A percentile compares a stretch with the other conserved stretches of the same genome.
These are phyloP conservation scores for Pachycephus smyrnensis DNA, from an alignment of 2,888 invertebrate genomes.

Conservation along the genomic window DNA sequence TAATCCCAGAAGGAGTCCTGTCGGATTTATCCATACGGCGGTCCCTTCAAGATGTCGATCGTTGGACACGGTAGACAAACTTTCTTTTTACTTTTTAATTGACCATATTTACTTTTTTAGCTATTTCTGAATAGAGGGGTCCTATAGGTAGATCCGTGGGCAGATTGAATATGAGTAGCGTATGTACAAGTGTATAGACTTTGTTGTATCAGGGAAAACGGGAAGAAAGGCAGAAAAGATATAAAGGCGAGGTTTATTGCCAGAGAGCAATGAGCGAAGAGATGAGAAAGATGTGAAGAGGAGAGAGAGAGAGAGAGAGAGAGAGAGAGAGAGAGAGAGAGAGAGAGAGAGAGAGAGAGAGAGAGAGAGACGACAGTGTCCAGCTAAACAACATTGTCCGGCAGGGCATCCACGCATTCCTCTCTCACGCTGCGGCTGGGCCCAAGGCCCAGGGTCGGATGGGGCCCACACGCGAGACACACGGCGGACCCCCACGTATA, in stretches of 20 bases:
- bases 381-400: conserved; percentile 46
- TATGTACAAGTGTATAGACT: not conserved
- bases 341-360: not conserved
- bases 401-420: conserved; percentile 63
- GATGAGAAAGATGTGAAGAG: not conserved
- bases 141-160: not conserved
- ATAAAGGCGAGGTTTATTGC: not conserved
- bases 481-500: conserved; percentile 26
- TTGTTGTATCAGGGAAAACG: too few species aligned
- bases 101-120: not conserved
- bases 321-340: not conserved
- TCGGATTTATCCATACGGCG: not conserved
- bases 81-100: not conserved
- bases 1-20: not conserved
- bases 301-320: not conserved
- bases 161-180: not conserved
- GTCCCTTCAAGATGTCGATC: not conserved
- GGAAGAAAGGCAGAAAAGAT: not conserved
- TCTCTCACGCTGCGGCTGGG: conserved; percentile 62
- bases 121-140: not conserved
- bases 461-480: conserved; percentile 42
- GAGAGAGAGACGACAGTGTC: not conserved
- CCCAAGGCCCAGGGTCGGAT: conserved; percentile 28
- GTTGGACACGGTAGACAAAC: not conserved
- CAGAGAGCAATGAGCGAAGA: not conserved